These are phyloP conservation scores for Xanthorhoe designata DNA, from an alignment of 2,888 invertebrate species.

Conservation along the genomic window DNA sequence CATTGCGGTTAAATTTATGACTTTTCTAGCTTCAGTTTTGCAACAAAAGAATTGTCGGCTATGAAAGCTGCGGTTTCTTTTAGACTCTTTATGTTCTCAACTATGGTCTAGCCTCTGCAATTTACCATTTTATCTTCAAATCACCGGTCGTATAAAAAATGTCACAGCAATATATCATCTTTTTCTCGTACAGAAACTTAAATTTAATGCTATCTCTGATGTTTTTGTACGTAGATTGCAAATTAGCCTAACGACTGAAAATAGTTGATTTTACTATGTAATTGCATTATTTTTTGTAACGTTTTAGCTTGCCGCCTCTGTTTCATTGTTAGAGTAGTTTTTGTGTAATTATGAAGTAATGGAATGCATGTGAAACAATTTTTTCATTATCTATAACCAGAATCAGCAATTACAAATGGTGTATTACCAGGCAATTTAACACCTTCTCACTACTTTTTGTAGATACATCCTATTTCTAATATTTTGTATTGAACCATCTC, in stretches of 20 bases:
- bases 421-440: conserved; percentile 40
- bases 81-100: conserved; percentile 15
- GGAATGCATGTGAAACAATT: conserved; percentile 55
- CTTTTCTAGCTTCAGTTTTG: conserved; percentile 7
- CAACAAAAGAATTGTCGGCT: conserved; percentile 13
- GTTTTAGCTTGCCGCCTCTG: conserved; percentile 35
- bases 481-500: conserved; percentile 15
- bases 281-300: conserved; percentile 57
- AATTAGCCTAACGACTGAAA: conserved; percentile 58
- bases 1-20: background rate
- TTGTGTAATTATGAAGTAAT: conserved; percentile 59
- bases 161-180: conserved; percentile 52
- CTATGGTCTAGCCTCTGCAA: conserved; percentile 24
- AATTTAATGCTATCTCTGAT: conserved; percentile 37
- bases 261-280: conserved; percentile 59
- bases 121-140: conserved; percentile 35
- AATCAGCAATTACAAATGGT: conserved; percentile 41
- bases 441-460: conserved; percentile 33
- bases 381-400: conserved; percentile 42
- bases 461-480: conserved; percentile 1
- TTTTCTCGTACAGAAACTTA: conserved; percentile 44
- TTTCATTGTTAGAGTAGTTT: conserved; percentile 52
- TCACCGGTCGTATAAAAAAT: conserved; percentile 43
- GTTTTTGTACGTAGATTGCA: conserved; percentile 50
- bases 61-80: conserved; percentile 24